These are phyloP conservation scores for Sitodiplosis mosellana DNA, from an alignment of 1,140 invertebrate species.

Conservation along the genomic window DNA sequence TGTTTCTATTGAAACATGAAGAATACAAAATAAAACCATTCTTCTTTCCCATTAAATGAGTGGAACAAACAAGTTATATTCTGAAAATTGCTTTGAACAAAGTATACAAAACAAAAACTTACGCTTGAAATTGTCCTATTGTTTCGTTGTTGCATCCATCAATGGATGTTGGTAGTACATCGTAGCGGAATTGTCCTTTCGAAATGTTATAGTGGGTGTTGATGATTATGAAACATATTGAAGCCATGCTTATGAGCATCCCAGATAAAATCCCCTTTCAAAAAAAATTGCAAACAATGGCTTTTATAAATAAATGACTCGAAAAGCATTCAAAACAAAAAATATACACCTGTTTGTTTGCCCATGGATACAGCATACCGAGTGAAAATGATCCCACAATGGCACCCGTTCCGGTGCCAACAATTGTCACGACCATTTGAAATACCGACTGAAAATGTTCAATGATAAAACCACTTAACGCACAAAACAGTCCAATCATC, in stretches of 20 bases:
- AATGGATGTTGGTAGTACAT: conserved; percentile 30
- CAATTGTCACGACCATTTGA: conserved; percentile 37
- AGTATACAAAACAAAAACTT: no score
- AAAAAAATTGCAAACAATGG: no score
- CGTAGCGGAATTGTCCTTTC: conserved; percentile 30
- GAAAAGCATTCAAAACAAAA: no score
- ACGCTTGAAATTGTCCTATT: conserved; percentile 8
- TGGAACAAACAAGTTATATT: background rate
- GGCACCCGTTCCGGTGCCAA: conserved; percentile 43
- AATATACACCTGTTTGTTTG: conserved; percentile 35
- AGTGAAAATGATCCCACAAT: conserved; percentile 51
- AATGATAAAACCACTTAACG: conserved; percentile 38
- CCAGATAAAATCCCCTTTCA: conserved; percentile 52
- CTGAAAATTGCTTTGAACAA: no score
- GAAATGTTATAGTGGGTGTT: conserved; percentile 49
- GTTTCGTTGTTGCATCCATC: conserved; percentile 32
- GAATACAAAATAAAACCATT: no score
- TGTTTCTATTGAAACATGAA: no score
- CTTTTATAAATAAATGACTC: no score
- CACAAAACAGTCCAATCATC: conserved; percentile 33
- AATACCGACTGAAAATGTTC: conserved; percentile 40
- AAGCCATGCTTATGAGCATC: conserved; percentile 36
- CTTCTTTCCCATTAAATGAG: no score
- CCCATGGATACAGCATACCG: conserved; percentile 50
- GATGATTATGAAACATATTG: conserved; percentile 60